Percentiles rank a stretch among this genome's conserved stretches.
phyloP scores from a whole-genome alignment of 2,888 invertebrate species.

The Tachystola acroxantha region DNA sequence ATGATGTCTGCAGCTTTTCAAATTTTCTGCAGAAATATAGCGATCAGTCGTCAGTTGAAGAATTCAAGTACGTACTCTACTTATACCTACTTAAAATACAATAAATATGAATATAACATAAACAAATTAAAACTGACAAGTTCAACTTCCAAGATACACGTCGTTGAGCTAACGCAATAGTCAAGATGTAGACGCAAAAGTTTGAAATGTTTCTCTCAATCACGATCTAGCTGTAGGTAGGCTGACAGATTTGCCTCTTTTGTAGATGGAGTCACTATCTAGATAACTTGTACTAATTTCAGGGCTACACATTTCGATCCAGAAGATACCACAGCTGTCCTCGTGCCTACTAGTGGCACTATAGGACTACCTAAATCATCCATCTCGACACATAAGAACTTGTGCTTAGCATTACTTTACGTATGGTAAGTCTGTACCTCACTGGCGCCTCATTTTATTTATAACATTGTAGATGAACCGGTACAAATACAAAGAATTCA shows the following conservation, averaged over 20 bases:
- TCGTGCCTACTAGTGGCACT: slow-evolving; percentile 28
- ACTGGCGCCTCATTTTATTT: too few species aligned
- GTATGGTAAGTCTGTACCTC: slow-evolving; percentile 20
- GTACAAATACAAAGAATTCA: background rate
- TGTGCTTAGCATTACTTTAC: slow-evolving; percentile 14
- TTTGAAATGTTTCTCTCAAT: too few species aligned
- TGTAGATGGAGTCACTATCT: too few species aligned
- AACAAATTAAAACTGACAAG: background rate
- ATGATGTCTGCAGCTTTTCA: slow-evolving; percentile 25
- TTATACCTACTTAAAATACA: too few species aligned
- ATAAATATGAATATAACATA: too few species aligned
- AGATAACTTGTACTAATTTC: too few species aligned
- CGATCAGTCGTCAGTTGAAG: slow-evolving; percentile 15
- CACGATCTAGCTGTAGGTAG: too few species aligned
- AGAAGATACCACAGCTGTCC: slow-evolving; percentile 18
- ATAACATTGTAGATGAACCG: too few species aligned
- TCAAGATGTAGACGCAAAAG: too few species aligned
- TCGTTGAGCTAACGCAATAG: too few species aligned
- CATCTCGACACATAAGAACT: slow-evolving; percentile 25
- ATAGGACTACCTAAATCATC: slow-evolving; percentile 28
- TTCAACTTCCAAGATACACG: too few species aligned
- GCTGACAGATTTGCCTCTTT: too few species aligned
- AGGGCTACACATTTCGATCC: slow-evolving; percentile 29
- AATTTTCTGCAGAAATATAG: slow-evolving; percentile 29
- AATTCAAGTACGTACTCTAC: slow-evolving; percentile 24